These are phyloP conservation scores for Chloromyia formosa DNA, from an alignment of 2,888 invertebrate species.

Conservation along the genomic window DNA sequence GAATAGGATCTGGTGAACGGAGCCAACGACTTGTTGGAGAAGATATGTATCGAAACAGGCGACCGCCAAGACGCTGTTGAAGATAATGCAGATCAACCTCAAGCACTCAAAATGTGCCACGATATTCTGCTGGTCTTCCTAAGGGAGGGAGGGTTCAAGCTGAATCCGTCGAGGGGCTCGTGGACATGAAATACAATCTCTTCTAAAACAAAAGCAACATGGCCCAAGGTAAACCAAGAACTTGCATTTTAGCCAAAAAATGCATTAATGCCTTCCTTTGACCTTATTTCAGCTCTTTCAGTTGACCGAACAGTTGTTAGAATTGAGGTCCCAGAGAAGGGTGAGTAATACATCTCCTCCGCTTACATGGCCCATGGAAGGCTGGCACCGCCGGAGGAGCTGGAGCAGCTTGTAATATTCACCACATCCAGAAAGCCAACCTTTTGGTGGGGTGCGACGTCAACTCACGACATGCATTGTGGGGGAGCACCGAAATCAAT, in stretches of 20 bases:
- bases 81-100: too few species aligned
- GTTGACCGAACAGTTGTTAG: background rate
- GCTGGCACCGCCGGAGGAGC: background rate
- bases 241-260: background rate
- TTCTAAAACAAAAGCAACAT: background rate
- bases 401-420: background rate
- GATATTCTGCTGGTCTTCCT: too few species aligned
- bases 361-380: background rate
- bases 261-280: background rate
- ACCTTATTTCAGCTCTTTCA: background rate
- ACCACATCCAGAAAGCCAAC: background rate
- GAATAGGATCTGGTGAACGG: too few species aligned
- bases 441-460: background rate
- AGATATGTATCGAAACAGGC: too few species aligned
- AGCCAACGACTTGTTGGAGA: too few species aligned
- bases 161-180: background rate
- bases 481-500: constrained; percentile 2
- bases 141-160: too few species aligned
- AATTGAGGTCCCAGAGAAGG: background rate
- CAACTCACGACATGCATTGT: background rate
- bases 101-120: too few species aligned
- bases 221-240: background rate
- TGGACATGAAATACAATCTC: background rate
- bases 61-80: too few species aligned
- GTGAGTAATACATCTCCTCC: background rate